Percentiles rank a stretch among this genome's conserved stretches.
These are phyloP conservation scores for Rousettus madagascariensis DNA, from an alignment of 2,797 vertebrate genomes.

Conservation along the genomic window DNA sequence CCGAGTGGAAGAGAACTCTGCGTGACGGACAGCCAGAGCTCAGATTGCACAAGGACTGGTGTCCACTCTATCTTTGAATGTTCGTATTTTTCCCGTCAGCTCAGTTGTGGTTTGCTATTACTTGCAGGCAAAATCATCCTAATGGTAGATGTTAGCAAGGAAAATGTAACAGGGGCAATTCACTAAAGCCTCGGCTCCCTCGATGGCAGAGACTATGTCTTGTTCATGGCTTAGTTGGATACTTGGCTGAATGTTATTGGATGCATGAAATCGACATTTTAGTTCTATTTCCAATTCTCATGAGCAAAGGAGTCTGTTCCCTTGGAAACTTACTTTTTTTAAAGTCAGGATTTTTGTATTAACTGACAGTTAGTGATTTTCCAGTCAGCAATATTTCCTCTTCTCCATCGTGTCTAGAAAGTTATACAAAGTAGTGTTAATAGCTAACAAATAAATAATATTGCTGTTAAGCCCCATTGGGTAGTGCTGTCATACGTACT, in stretches of 20 bases:
- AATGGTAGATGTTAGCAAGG: neutral
- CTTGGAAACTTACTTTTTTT: neutral
- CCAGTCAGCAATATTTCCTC: neutral
- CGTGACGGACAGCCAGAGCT: too few relatives aligned
- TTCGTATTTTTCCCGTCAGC: neutral
- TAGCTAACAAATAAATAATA: neutral
- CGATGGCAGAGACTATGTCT: too few relatives aligned
- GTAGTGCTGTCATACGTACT: neutral
- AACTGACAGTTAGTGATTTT: neutral
- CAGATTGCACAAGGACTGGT: neutral
- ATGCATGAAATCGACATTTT: neutral
- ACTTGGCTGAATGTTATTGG: neutral
- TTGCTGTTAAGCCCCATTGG: neutral
- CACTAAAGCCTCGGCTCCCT: neutral
- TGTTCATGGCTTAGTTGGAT: neutral
- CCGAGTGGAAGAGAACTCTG: neutral
- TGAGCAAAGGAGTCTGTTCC: neutral
- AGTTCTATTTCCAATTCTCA: neutral
- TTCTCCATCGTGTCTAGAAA: neutral
- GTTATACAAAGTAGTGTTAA: neutral
- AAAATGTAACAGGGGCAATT: neutral
- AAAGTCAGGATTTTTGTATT: neutral
- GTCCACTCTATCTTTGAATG: neutral
- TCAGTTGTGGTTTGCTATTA: neutral
- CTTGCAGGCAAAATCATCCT: neutral